Conservation (phyloP, 2,888 invertebrate genomes). For the Habrosyne pyritoides region DNA sequence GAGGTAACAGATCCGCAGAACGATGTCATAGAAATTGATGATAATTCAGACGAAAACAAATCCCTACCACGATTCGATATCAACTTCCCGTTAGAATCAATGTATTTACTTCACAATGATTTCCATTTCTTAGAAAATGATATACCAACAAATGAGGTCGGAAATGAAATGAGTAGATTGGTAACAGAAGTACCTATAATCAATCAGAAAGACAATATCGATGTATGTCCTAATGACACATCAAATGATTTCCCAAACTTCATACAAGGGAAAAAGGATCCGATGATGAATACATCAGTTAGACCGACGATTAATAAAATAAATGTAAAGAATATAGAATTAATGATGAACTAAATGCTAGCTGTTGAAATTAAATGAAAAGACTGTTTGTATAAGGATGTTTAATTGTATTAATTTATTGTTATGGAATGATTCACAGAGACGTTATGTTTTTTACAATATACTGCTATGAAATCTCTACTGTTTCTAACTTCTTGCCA, state of each 20-base stretch:
- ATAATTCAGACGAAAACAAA: conserved; percentile 77
- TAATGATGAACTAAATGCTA: conserved; percentile 69
- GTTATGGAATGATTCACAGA: conserved; percentile 9
- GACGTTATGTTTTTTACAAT: conserved; percentile 20
- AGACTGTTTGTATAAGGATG: conserved; percentile 39
- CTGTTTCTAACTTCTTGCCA: conserved; percentile 84
- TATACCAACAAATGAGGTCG: conserved; percentile 52
- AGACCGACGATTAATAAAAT: conserved; percentile 72
- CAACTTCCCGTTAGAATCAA: conserved; percentile 70
- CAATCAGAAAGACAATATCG: conserved; percentile 60
- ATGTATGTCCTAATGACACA: conserved; percentile 42
- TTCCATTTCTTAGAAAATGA: conserved; percentile 76
- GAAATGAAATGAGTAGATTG: conserved; percentile 64
- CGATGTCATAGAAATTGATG: conserved; percentile 78
- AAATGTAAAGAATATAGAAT: conserved; percentile 78
- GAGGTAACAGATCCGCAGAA: conserved; percentile 65
- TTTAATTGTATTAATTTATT: conserved; percentile 18
- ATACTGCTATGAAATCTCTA: conserved; percentile 85
- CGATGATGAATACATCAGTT: conserved; percentile 76
- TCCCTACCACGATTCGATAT: conserved; percentile 71
- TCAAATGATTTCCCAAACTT: conserved; percentile 59
- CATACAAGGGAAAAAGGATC: conserved; percentile 73
- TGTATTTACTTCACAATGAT: conserved; percentile 75
- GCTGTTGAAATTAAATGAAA: conserved; percentile 22
- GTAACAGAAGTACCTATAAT: conserved; percentile 65